Evolutionary conservation across 2,797 vertebrate species (phyloP).

Genomic region (Esox lucius): DNA sequence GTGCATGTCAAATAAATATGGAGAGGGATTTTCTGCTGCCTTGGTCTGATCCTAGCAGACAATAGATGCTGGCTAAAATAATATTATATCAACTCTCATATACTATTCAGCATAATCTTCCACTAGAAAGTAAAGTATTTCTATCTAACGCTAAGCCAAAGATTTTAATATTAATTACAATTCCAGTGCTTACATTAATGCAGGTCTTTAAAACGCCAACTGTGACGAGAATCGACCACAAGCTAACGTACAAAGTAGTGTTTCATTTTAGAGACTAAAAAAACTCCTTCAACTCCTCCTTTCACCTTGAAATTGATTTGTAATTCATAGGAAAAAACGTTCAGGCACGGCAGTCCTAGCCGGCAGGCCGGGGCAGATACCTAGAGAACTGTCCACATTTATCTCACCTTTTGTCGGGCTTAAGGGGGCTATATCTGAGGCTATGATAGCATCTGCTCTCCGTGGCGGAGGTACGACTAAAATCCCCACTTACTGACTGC

Average conservation of each 20-base stretch:
- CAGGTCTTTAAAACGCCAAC: background rate
- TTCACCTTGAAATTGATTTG: constrained; percentile 1
- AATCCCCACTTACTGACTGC: constrained; percentile 23
- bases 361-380: background rate
- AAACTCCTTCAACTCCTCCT: background rate
- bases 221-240: background rate
- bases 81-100: background rate
- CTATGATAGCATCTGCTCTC: constrained; percentile 35
- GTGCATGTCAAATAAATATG: constrained; percentile 33
- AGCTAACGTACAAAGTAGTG: background rate
- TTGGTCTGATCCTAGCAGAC: background rate
- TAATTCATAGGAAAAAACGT: background rate
- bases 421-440: constrained; percentile 32
- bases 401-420: background rate
- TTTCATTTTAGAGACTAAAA: background rate
- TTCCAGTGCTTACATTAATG: background rate
- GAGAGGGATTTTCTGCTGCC: constrained; percentile 22
- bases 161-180: background rate
- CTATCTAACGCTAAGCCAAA: background rate
- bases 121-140: background rate
- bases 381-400: background rate
- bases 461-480: constrained; percentile 26
- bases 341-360: background rate
- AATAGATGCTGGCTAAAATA: background rate
- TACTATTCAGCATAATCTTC: background rate